phyloP scores from a whole-genome alignment of 2,113 vertebrate genomes.

The Xenopus tropicalis region DNA sequence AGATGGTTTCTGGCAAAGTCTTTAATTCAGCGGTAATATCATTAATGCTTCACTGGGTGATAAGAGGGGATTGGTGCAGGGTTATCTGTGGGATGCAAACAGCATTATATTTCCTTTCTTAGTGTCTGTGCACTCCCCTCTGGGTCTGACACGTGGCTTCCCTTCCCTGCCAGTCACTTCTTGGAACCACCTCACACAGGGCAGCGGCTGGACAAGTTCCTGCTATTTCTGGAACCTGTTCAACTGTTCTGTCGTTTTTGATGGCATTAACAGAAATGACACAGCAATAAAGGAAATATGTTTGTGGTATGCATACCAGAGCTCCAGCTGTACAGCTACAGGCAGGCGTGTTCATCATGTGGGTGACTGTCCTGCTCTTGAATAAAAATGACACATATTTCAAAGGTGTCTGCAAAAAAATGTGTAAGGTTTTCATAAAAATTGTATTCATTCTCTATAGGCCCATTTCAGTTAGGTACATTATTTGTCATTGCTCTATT shows the following conservation, averaged over 20 bases:
- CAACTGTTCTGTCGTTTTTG: background rate
- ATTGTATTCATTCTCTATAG: too few relatives aligned
- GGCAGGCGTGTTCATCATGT: too few relatives aligned
- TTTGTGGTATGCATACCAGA: too few relatives aligned
- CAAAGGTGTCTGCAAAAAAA: too few relatives aligned
- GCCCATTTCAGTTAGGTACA: too few relatives aligned
- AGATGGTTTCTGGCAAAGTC: slow-evolving; percentile 52
- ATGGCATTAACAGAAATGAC: background rate
- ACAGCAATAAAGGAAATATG: too few relatives aligned
- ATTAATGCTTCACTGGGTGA: slow-evolving; percentile 54
- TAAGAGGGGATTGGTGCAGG: slow-evolving; percentile 51
- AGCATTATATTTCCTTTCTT: slow-evolving; percentile 39
- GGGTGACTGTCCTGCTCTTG: too few relatives aligned
- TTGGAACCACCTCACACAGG: background rate
- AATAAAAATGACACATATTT: too few relatives aligned
- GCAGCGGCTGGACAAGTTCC: background rate
- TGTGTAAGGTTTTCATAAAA: too few relatives aligned
- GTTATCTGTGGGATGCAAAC: slow-evolving; percentile 24
- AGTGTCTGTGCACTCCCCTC: background rate
- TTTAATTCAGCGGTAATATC: slow-evolving; percentile 52
- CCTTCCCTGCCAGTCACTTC: background rate
- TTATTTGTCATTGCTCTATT: too few relatives aligned
- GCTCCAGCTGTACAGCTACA: too few relatives aligned
- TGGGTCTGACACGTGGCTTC: background rate
- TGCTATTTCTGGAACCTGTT: background rate